These are phyloP conservation scores for Gibbula magus DNA, from an alignment of 2,888 invertebrate genomes.

Conservation along the genomic window DNA sequence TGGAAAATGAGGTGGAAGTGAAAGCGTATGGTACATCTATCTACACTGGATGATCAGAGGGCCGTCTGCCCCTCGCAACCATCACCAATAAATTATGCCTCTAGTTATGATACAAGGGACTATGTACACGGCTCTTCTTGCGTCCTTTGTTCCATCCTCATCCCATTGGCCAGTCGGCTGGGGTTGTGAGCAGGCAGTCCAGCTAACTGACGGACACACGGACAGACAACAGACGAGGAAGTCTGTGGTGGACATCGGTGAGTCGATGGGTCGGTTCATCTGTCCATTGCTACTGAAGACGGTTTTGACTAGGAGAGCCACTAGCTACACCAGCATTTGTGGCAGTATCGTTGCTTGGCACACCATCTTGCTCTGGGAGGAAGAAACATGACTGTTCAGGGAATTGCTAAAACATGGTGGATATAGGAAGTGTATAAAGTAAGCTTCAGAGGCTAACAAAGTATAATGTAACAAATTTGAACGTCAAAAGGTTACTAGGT, in stretches of 20 bases:
- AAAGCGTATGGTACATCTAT: slow-evolving; percentile 23
- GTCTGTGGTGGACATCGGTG: not conserved
- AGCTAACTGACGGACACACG: not conserved
- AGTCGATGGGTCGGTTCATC: too few relatives aligned
- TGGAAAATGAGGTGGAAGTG: not conserved
- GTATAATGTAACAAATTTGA: not conserved
- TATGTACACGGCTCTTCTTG: slow-evolving; percentile 13
- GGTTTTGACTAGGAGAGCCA: slow-evolving; percentile 25
- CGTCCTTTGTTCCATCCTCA: not conserved
- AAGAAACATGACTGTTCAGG: not conserved
- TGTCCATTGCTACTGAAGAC: slow-evolving; percentile 6
- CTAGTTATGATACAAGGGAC: slow-evolving; percentile 26
- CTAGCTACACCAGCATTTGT: slow-evolving; percentile 48
- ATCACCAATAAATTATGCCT: slow-evolving; percentile 25
- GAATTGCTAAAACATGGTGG: not conserved
- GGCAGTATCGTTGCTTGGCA: slow-evolving; percentile 54
- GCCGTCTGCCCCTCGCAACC: not conserved
- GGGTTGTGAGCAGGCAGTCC: not conserved
- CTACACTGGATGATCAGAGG: slow-evolving; percentile 10
- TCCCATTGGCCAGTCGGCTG: not conserved
- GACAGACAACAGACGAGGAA: not conserved
- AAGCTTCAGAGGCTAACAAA: not conserved
- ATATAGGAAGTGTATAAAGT: not conserved
- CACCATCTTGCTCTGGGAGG: slow-evolving; percentile 43
- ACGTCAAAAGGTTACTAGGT: too few relatives aligned